Evolutionary conservation across 2,888 invertebrate genomes (phyloP), one percentile per base, ranked within the genome.

Genomic region (Brachycybe producta): DNA sequence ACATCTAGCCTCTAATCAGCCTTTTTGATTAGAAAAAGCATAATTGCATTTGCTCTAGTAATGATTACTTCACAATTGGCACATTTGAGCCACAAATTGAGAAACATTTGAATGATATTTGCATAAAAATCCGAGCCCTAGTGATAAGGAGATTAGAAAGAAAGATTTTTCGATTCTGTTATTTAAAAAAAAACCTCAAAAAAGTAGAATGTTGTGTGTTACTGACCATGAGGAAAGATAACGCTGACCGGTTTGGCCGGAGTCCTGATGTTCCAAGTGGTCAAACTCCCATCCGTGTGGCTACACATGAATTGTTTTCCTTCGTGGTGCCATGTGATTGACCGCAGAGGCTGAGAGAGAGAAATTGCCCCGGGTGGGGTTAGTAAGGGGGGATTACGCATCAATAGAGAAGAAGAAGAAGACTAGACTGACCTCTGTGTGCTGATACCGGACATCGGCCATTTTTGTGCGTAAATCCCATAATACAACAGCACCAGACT

Each of bases 281-380:
- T 84, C 54, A 98, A 77, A 53, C 90, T 91, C 55, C 98, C 98
- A 72, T 98, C 95, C 36, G 79, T 79, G 70, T 98, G 97, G 62
- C 71, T 71, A 54, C 90, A 87, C 81, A 98, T 86, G 67, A 99
- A 87, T 70, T 88, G 85, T 72, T 91, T 92, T 58, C 95, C 98
- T 71, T 98, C 97, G 71, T 86, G 82, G 69, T 95, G 92, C 98
- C 98, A 98, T 56, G 87, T 78, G 61, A 91, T 79, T 49, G 91
- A 90, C 63, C 83, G 78, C 59, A 94, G 73, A 30, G 63, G 60
- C 68, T 68, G 50, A 54, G 17, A 5, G 21, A 30, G 19, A 13
- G 17, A 2, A 32, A 49, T 11, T 15, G n/a, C 26, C 8, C 27
- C 23, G 26, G 17, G 39, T 34, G 23, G 26, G 19, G 5, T 17